These are phyloP conservation scores for Dendroctonus ponderosae DNA, from an alignment of 1,140 invertebrate genomes.

Conservation along the genomic window DNA sequence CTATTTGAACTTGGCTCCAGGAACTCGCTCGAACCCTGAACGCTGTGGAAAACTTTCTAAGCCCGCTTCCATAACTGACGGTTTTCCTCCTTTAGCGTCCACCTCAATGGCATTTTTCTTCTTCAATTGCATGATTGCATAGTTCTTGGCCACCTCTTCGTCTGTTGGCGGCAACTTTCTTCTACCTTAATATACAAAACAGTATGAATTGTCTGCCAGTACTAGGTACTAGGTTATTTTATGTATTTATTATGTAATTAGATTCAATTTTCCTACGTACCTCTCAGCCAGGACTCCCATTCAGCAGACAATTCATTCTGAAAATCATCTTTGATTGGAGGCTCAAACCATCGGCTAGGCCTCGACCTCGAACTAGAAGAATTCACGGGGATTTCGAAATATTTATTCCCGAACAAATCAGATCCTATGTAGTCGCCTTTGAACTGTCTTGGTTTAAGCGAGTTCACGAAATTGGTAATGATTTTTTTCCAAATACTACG, in stretches of 20 bases:
- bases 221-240: background rate
- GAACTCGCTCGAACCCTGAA: conserved; percentile 45
- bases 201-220: background rate
- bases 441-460: conserved; percentile 56
- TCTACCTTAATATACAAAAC: conserved; percentile 44
- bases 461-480: conserved; percentile 60
- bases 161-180: conserved; percentile 65
- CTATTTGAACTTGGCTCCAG: conserved; percentile 36
- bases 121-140: conserved; percentile 67
- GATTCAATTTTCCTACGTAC: conserved; percentile 34
- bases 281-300: conserved; percentile 81
- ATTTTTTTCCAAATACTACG: conserved; percentile 53
- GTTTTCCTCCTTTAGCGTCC: conserved; percentile 54
- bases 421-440: conserved; percentile 54
- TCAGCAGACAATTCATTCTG: conserved; percentile 73
- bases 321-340: conserved; percentile 60
- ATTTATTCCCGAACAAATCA: conserved; percentile 79
- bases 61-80: conserved; percentile 44
- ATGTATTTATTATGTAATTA: background rate
- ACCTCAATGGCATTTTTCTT: conserved; percentile 72
- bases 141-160: conserved; percentile 71
- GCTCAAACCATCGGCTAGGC: conserved; percentile 69
- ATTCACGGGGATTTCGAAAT: conserved; percentile 71
- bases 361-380: conserved; percentile 59
- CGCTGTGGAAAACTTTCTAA: conserved; percentile 47